A percentile compares a stretch with the other conserved stretches of the same genome.
phyloP scores from a whole-genome alignment of 2,888 invertebrate species.

The Iselma pallidipennis region DNA sequence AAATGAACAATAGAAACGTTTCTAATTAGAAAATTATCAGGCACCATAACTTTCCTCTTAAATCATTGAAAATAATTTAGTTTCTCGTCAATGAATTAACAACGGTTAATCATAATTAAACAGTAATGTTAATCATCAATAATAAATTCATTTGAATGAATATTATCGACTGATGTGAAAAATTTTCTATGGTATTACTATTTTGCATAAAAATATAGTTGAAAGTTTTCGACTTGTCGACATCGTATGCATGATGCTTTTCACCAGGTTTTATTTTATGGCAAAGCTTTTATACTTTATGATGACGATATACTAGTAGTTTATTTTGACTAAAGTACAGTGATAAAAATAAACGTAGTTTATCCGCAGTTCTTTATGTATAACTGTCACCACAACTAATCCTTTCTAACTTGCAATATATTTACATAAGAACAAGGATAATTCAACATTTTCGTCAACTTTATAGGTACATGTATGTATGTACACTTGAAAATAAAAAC shows the following conservation, averaged over 20 bases:
- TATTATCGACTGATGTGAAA: too few species aligned
- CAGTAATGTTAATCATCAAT: too few species aligned
- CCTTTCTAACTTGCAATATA: neutral
- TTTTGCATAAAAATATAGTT: neutral
- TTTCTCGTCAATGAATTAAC: neutral
- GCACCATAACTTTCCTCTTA: conserved; percentile 38
- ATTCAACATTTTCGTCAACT: neutral
- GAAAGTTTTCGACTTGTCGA: conserved; percentile 7
- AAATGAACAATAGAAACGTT: conserved; percentile 43
- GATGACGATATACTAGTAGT: conserved; percentile 21
- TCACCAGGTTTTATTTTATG: conserved; percentile 20
- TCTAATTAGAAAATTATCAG: conserved; percentile 37
- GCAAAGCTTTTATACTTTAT: conserved; percentile 20
- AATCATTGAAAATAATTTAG: conserved; percentile 28
- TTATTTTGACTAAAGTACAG: conserved; percentile 18
- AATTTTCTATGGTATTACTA: too few species aligned
- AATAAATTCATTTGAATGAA: too few species aligned
- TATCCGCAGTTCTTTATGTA: neutral
- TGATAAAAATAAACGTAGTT: conserved; percentile 18
- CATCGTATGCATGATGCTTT: conserved; percentile 15
- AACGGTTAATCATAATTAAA: neutral
- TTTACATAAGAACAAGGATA: neutral
- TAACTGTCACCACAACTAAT: conserved; percentile 3
- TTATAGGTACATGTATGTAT: too few species aligned
- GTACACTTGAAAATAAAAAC: too few species aligned